Conservation (phyloP, 2,113 vertebrate species). For the Triplophysa siluroides region DNA sequence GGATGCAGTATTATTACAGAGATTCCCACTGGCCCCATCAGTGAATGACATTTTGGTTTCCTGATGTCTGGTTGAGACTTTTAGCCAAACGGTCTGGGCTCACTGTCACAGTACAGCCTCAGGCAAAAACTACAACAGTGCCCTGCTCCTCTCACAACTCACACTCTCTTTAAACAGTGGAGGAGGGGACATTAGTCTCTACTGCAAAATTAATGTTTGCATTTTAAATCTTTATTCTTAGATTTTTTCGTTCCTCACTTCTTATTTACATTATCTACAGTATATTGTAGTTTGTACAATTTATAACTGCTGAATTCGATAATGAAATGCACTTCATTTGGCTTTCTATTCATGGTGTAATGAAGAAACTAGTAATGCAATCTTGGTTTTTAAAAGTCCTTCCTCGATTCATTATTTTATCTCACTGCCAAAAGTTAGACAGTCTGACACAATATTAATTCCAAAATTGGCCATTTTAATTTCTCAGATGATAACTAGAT, state of each 20-base stretch:
- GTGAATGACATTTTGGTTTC: constrained; percentile 37
- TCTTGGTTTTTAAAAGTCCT: too few species aligned
- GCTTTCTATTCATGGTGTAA: neutral
- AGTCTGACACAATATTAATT: too few species aligned
- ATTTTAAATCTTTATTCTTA: neutral
- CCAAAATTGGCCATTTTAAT: too few species aligned
- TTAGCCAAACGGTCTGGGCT: constrained; percentile 37
- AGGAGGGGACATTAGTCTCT: neutral
- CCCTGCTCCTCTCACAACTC: constrained; percentile 19
- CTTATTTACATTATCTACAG: neutral
- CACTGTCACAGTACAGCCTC: constrained; percentile 40
- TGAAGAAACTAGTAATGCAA: neutral
- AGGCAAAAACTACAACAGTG: constrained; percentile 38
- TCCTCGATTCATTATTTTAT: too few species aligned
- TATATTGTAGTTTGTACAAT: neutral
- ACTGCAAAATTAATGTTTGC: neutral
- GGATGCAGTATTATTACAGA: constrained; percentile 27
- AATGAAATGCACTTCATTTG: neutral
- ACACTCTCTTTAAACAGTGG: constrained; percentile 26
- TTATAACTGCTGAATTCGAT: neutral
- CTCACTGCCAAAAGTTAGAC: too few species aligned
- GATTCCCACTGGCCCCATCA: constrained; percentile 43
- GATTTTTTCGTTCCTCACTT: too few species aligned
- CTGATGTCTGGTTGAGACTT: constrained; percentile 41
- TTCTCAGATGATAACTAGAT: too few species aligned